Conservation (phyloP, 35 echinoderm and acorn worm genomes). For the Antedon bifida region DNA sequence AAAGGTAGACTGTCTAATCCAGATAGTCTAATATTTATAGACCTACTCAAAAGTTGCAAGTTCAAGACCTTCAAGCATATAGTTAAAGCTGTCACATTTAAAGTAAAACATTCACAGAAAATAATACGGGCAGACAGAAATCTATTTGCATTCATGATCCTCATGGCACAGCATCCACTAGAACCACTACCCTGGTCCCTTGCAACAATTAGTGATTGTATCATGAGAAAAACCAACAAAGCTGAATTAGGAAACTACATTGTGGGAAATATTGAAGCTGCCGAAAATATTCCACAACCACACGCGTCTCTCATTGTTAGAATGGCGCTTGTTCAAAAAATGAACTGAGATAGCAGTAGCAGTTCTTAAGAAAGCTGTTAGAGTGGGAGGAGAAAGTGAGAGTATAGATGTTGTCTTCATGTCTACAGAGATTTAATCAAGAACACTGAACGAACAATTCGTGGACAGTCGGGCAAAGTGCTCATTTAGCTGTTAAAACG, state of each 20-base stretch:
- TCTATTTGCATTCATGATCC: slow-evolving; percentile 14
- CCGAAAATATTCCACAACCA: slow-evolving; percentile 5
- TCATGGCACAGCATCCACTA: slow-evolving; percentile 19
- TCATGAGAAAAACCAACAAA: slow-evolving; percentile 31
- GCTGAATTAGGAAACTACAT: slow-evolving; percentile 14
- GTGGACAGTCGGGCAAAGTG: neutral
- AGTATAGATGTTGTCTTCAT: slow-evolving; percentile 38
- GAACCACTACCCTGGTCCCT: slow-evolving; percentile 33
- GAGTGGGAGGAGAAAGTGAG: neutral
- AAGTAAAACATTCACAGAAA: neutral
- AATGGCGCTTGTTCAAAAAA: slow-evolving; percentile 29
- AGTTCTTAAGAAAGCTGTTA: neutral
- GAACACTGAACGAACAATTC: neutral
- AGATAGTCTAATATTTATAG: neutral
- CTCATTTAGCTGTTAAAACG: too few relatives aligned
- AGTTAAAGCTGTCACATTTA: neutral
- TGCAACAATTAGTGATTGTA: slow-evolving; percentile 21
- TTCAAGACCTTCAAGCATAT: neutral
- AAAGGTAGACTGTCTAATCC: neutral
- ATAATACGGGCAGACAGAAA: slow-evolving; percentile 16
- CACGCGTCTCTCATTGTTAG: slow-evolving; percentile 16
- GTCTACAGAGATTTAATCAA: slow-evolving; percentile 25
- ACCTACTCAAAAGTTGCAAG: neutral
- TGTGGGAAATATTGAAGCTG: neutral
- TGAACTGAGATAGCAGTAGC: slow-evolving; percentile 5